Conservation (phyloP, 2,113 vertebrate species). For the Parotia lawesii region DNA sequence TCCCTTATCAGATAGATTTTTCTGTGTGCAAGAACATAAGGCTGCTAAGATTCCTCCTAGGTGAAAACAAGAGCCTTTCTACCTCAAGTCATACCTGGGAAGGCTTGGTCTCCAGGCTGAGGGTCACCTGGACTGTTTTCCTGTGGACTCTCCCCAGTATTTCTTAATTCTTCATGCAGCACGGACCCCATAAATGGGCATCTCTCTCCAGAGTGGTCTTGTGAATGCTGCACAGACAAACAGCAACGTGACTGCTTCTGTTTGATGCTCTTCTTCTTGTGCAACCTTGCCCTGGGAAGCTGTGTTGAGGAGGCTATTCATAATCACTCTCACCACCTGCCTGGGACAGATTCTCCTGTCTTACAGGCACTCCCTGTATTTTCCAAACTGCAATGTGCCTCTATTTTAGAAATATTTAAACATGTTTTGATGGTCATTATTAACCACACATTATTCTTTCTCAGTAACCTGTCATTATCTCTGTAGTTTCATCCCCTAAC, state of each 20-base stretch:
- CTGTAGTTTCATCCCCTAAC: neutral
- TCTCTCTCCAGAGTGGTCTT: neutral
- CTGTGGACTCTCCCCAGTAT: neutral
- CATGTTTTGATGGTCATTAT: neutral
- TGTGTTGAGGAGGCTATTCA: neutral
- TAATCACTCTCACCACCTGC: neutral
- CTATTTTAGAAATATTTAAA: neutral
- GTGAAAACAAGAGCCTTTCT: neutral
- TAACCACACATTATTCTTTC: neutral
- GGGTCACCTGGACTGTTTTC: neutral
- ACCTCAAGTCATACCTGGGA: neutral
- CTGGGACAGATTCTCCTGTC: neutral
- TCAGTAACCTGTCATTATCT: neutral
- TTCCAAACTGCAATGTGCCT: neutral
- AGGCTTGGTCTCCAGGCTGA: neutral
- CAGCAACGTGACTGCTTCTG: rapidly evolving
- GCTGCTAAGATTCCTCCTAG: neutral
- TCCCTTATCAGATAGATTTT: neutral
- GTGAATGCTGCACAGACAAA: neutral
- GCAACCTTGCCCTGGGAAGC: neutral
- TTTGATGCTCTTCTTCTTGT: neutral
- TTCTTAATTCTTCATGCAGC: neutral
- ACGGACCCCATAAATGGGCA: neutral
- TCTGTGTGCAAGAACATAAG: neutral
- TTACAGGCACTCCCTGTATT: neutral